Evolutionary conservation across 2,113 vertebrate genomes (phyloP).

Genomic region (Cyrtonyx montezumae): DNA sequence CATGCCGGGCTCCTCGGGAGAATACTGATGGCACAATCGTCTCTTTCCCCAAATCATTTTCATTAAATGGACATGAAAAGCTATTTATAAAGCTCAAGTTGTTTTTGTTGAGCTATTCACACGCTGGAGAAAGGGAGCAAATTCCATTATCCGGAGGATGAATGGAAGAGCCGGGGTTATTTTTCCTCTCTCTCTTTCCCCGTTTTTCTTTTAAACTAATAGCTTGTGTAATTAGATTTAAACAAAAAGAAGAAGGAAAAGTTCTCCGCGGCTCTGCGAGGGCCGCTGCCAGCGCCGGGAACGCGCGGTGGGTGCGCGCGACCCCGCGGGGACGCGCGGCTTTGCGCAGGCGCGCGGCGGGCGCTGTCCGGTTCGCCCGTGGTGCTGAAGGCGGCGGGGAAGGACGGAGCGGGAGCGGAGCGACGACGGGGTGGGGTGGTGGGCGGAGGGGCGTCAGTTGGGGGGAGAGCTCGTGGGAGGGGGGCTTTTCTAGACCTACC

Average conservation of each 20-base stretch:
- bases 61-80: conserved; percentile 99
- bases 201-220: conserved; percentile 62
- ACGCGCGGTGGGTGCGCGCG: background rate
- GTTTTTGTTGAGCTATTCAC: conserved; percentile 90
- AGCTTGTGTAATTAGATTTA: conserved; percentile 55
- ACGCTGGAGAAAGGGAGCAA: conserved; percentile 86
- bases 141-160: conserved; percentile 87
- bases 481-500: conserved; percentile 74
- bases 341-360: conserved; percentile 72
- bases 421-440: fast-evolving
- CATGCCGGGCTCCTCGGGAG: conserved; percentile 89
- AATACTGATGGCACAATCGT: conserved; percentile 90
- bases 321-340: conserved; percentile 43
- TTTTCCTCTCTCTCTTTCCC: conserved; percentile 2
- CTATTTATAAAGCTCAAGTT: conserved; percentile 92
- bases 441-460: no score
- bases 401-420: no score
- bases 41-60: conserved; percentile 91
- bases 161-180: conserved; percentile 76
- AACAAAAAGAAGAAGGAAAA: background rate
- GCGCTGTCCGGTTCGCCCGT: conserved; percentile 88
- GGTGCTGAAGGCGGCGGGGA: conserved; percentile 86
- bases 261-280: background rate
- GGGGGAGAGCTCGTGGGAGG: background rate
- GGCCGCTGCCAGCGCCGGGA: background rate